A percentile compares a stretch with the other conserved stretches of the same genome.
These are phyloP conservation scores for Hoplostethus atlanticus DNA, from an alignment of 2,797 vertebrate species.

Conservation along the genomic window DNA sequence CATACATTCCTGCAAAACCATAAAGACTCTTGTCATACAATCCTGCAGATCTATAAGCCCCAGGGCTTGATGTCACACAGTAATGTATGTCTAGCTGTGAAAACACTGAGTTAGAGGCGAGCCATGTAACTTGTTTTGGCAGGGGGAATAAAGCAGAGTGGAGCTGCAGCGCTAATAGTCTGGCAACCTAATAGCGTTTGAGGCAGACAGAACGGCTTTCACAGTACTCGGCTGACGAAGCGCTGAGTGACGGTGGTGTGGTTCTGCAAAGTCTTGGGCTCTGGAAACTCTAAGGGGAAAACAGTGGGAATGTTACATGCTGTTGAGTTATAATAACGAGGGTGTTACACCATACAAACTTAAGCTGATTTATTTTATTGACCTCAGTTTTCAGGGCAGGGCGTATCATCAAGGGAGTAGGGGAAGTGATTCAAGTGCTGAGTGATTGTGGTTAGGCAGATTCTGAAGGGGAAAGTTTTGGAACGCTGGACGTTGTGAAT, in stretches of 20 bases:
- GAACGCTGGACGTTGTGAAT: background rate
- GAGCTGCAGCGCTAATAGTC: constrained; percentile 65
- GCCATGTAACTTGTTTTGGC: constrained; percentile 73
- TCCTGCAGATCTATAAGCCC: constrained; percentile 71
- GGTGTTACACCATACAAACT: constrained; percentile 25
- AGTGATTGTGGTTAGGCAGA: constrained; percentile 1
- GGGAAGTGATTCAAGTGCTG: constrained; percentile 12
- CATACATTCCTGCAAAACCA: constrained; percentile 72
- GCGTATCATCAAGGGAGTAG: background rate
- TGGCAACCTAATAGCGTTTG: constrained; percentile 61
- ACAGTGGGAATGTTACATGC: constrained; percentile 35
- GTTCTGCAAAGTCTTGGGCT: constrained; percentile 30
- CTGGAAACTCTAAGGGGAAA: constrained; percentile 54
- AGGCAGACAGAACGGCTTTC: constrained; percentile 62
- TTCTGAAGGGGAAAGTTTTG: background rate
- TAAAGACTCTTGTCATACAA: constrained; percentile 75
- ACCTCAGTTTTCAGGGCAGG: constrained; percentile 16
- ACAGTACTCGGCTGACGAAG: constrained; percentile 57
- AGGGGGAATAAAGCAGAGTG: constrained; percentile 65
- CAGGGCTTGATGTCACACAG: constrained; percentile 67
- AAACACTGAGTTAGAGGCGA: constrained; percentile 71
- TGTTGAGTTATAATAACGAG: constrained; percentile 50
- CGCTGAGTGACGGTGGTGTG: constrained; percentile 55
- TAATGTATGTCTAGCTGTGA: constrained; percentile 77
- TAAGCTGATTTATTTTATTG: constrained; percentile 44